Conservation (phyloP, 2,113 vertebrate species). For the Capricornis sumatraensis region DNA sequence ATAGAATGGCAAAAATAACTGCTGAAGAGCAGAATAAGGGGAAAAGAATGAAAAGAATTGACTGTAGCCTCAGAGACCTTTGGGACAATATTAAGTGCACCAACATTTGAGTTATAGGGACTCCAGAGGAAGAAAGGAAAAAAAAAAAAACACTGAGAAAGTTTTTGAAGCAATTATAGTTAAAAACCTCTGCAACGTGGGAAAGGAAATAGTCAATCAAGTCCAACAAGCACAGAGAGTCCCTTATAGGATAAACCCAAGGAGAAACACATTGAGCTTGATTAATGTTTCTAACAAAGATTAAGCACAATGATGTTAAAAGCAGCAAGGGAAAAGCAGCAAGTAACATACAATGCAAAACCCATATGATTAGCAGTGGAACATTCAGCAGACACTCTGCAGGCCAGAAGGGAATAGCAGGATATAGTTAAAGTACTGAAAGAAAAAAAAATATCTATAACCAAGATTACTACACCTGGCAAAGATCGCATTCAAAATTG, state of each 20-base stretch:
- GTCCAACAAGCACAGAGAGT: neutral
- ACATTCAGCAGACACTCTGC: neutral
- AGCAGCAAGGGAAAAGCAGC: neutral
- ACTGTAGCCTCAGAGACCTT: neutral
- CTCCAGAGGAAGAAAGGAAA: neutral
- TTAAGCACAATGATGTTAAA: neutral
- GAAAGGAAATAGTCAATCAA: neutral
- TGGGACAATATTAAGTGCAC: neutral
- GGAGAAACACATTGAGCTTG: neutral
- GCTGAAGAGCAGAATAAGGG: neutral
- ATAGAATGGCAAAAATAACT: neutral
- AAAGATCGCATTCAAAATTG: neutral
- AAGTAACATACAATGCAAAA: neutral
- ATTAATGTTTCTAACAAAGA: too few relatives aligned
- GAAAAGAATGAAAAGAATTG: neutral
- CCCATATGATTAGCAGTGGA: neutral
- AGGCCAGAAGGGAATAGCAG: neutral
- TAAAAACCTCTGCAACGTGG: neutral
- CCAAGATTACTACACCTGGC: neutral
- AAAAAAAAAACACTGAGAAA: neutral
- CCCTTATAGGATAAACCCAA: neutral
- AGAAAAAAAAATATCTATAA: neutral
- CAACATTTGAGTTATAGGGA: neutral
- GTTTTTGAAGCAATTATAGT: neutral
- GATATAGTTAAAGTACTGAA: neutral